Evolutionary conservation across 2,888 invertebrate species (phyloP).

Genomic region (Tubulanus polymorphus): DNA sequence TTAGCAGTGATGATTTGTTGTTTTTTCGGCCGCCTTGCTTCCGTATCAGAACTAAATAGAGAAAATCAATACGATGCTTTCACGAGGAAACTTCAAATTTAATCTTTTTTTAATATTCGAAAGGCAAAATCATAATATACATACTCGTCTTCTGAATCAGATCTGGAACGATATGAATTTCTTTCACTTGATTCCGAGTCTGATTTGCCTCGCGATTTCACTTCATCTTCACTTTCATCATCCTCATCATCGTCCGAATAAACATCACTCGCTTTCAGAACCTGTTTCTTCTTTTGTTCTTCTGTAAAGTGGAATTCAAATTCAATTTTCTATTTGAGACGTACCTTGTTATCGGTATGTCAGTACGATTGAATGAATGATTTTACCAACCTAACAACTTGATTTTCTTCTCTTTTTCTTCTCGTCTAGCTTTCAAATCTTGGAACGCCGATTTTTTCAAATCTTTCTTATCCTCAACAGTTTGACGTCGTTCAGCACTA

Average conservation of each 20-base stretch:
- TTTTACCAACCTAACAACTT: too few relatives aligned
- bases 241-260: slow-evolving; percentile 66
- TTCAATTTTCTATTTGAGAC: too few relatives aligned
- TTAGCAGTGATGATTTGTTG: slow-evolving; percentile 66
- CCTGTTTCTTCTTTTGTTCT: slow-evolving; percentile 59
- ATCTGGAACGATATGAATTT: slow-evolving; percentile 30
- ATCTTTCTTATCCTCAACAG: slow-evolving; percentile 80
- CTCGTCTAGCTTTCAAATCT: slow-evolving; percentile 80
- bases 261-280: slow-evolving; percentile 89
- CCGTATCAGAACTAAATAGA: slow-evolving; percentile 20
- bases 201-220: slow-evolving; percentile 15
- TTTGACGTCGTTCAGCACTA: slow-evolving; percentile 82
- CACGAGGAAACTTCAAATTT: too few relatives aligned
- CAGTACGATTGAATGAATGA: too few relatives aligned
- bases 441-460: slow-evolving; percentile 93
- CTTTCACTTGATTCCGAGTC: slow-evolving; percentile 36
- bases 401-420: slow-evolving; percentile 76
- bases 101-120: too few relatives aligned
- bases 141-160: slow-evolving; percentile 38
- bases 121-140: too few relatives aligned
- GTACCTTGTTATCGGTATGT: too few relatives aligned
- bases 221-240: slow-evolving; percentile 32
- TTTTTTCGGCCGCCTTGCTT: slow-evolving; percentile 38
- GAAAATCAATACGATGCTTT: too few relatives aligned
- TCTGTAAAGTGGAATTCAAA: slow-evolving; percentile 6